Evolutionary conservation across 1,140 invertebrate species (phyloP), one percentile per base, ranked within the genome.

Genomic region (Scaptomyza pallida): DNA sequence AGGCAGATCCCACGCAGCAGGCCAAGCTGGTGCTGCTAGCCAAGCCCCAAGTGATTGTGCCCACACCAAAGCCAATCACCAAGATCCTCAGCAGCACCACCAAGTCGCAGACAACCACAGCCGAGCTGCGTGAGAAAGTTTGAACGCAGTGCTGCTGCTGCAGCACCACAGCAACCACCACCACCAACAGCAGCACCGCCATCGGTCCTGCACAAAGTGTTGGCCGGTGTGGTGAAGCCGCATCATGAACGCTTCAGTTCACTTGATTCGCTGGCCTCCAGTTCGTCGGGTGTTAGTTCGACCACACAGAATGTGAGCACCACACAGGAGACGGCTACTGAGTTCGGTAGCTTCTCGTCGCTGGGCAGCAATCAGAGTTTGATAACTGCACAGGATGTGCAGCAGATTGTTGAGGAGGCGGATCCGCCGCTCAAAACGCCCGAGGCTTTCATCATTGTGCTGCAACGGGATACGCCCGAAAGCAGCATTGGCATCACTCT

Each of bases 401-500:
- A 91, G 52, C 85, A 88, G 69, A 91, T 91, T 50, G 90, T 91
- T 15, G 90, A 91, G 60, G 90, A 91, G 56, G 90, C 90, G 3
- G 90, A 91, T 85, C 90, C 90, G 8, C 90, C 90, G 0, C 72
- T 91, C 0, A 90, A 91, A 50, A 91, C 80, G 5, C 89, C 90
- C 1, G 90, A 91, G 51, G 90, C 90, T 3, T 91, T 91, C 45
- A 90, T 91, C 41, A 89, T 91, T 56, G 90, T 91, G n/a, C 62
- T 91, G 51, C 90, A 91, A 56, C 62, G 90, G 16, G 90, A 91
- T 50, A 90, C 82, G 88, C 75, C 93, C 6, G 94, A 94, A 21
- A 94, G 95, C 5, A 96, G 95, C 81, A 94, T 98, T 40, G 97
- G 97, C 12, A 95, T 98, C 44, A 97, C 96, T 5, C 91, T 98